These are phyloP conservation scores for Formica selysi DNA, from an alignment of 1,140 invertebrate genomes.

Conservation along the genomic window DNA sequence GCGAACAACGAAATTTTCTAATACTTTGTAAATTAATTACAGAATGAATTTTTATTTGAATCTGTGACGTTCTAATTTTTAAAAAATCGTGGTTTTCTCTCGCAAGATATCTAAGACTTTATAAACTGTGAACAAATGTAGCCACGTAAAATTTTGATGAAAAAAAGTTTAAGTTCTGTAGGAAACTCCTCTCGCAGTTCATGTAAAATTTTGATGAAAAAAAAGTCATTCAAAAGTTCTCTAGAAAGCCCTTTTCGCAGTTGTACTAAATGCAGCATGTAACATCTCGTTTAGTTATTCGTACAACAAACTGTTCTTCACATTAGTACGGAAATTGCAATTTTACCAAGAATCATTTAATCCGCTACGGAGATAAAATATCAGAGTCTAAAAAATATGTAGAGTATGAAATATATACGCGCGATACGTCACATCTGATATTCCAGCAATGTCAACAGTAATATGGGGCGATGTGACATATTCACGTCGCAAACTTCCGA, in stretches of 20 bases:
- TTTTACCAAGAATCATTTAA: background rate
- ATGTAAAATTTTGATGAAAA: constrained; percentile 7
- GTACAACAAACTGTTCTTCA: background rate
- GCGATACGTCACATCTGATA: background rate
- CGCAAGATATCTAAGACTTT: background rate
- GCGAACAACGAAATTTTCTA: background rate
- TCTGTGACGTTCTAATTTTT: background rate
- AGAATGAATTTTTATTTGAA: background rate
- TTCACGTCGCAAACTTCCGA: background rate
- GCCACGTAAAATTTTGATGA: constrained; percentile 7
- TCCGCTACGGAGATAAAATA: background rate
- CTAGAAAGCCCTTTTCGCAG: background rate
- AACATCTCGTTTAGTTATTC: background rate
- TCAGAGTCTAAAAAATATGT: constrained; percentile 19
- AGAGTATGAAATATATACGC: background rate
- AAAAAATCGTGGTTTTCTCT: background rate
- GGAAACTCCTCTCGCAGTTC: background rate
- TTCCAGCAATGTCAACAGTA: constrained; percentile 41
- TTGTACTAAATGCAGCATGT: background rate
- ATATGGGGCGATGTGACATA: constrained; percentile 17
- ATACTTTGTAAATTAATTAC: background rate
- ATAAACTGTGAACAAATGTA: background rate
- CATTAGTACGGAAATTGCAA: background rate
- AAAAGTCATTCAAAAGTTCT: background rate
- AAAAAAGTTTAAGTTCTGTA: background rate